A percentile compares a stretch with the other conserved stretches of the same genome.
Conservation (phyloP, 1,140 invertebrate species). For the Metaphire vulgaris region DNA sequence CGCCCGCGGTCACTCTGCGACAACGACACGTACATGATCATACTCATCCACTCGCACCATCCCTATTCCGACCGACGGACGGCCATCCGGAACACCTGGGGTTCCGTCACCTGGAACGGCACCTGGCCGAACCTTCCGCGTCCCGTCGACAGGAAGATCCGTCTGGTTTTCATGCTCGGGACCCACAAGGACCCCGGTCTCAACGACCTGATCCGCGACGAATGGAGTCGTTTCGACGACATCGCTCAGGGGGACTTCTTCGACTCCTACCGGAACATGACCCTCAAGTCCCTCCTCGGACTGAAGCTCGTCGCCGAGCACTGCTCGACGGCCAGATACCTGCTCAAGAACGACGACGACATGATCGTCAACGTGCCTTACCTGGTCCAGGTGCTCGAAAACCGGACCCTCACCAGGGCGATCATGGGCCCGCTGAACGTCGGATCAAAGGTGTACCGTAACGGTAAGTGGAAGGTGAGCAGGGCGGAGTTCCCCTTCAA, state of each 20-base stretch:
- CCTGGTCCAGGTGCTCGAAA: conserved; percentile 43
- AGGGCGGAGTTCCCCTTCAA: conserved; percentile 36
- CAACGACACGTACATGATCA: conserved; percentile 1
- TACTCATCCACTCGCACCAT: conserved; percentile 12
- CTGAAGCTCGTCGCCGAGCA: conserved; percentile 65
- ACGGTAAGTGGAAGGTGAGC: conserved; percentile 39
- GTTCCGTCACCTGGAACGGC: neutral
- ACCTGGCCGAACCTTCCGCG: neutral
- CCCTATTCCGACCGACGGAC: neutral
- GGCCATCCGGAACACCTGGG: conserved; percentile 20
- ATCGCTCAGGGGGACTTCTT: conserved; percentile 44
- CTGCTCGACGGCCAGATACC: conserved; percentile 61
- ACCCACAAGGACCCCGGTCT: conserved; percentile 10
- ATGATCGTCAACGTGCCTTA: conserved; percentile 65
- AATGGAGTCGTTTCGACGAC: conserved; percentile 34
- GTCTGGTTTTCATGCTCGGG: conserved; percentile 20
- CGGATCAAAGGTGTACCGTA: conserved; percentile 23
- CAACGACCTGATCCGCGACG: conserved; percentile 18
- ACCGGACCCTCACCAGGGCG: neutral
- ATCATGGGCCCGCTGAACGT: conserved; percentile 25
- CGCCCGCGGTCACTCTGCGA: neutral
- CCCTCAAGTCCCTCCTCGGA: conserved; percentile 68
- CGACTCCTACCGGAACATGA: conserved; percentile 47
- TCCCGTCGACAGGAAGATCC: neutral
- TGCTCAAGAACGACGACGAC: conserved; percentile 86